Base-by-base conservation (phyloP, 2,888 invertebrate species). In the Theodoxus fluviatilis region DNA sequence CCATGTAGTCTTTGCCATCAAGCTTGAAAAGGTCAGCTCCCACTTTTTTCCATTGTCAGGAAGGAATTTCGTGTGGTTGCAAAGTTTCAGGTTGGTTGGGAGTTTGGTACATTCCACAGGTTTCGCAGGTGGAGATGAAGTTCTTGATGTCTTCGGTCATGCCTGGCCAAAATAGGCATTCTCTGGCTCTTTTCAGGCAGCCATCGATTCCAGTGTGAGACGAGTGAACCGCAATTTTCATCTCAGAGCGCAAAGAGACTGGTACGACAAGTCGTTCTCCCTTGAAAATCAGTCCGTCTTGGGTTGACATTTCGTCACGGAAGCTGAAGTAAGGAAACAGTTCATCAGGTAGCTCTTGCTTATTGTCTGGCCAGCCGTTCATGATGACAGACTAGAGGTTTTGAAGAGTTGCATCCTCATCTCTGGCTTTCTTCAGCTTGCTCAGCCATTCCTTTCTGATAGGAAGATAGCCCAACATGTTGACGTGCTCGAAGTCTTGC, bases 331-430 rank as follows among this genome's bases (percentile, higher is more conserved):
- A 77, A 18, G 55, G 68, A 3, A 7, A 4, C 3, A 75, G 25
- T 67, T 69, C 67, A 4, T 55, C 15, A 38, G 73, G 72, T 0
- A 66, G 40, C 22, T 52, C 38, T 22, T 35, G 55, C 68, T 73
- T 77, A 63, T 75, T 76, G 22, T 43, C 68, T 6, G 18, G 12
- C 12, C n/a, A 76, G 37, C 75, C 76, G 7, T 67, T 69, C 68
- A 65, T 9, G 52, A 12, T 55, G 74, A 71, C 1, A 69, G 47
- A 28, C 43, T 33, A n/a, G 28, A 15, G 49, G 71, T 71, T 7
- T 55, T 33, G 6, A 61, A 28, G 74, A 74, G 76, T 75, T 74
- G 3, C 76, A 68, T 78, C 76, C n/a, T 67, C 37, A n/a, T 57
- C 57, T 31, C 73, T 74, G 40, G 68, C 73, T 15, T 25, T 25